Evolutionary conservation across 2,797 vertebrate genomes (phyloP), one percentile per base, ranked within the genome.

Genomic region (Myripristis murdjan): DNA sequence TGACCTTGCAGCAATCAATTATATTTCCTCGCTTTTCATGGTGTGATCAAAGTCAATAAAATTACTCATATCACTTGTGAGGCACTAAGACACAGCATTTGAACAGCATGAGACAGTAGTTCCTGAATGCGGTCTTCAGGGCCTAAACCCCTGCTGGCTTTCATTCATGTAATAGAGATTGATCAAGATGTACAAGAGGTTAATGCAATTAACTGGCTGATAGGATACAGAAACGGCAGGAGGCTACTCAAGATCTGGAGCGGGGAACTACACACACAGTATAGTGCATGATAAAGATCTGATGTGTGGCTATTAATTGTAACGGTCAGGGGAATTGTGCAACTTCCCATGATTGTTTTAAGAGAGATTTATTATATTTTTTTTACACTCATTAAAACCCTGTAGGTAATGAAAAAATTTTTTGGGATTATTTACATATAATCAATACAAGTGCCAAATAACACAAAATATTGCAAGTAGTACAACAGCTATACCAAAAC

Each of bases 81-180:
- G 7, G 16, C 51, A 28, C 5, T 28, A 28, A 72, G 11, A 4
- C 43, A 12, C 15, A 55, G 16, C 35, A 56, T 28, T 14, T 65
- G 47, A n/a, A 53, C 26, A 64, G 1, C 59, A 64, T 26, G 41
- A 23, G 58, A 15, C 6, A 22, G 35, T 46, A n/a, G 1, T 26
- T 57, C 31, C 7, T 11, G 15, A n/a, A 47, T 16, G n/a, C 37
- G 22, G 23, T 58, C 23, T 10, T 35, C 39, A 33, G 15, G 22
- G 31, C 16, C n/a, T n/a, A n/a, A n/a, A n/a, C n/a, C n/a, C n/a
- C 12, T 68, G 5, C 46, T 59, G 61, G 33, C 64, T 61, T 70
- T 43, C 54, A 75, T 58, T 54, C 24, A 37, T 67, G n/a, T 61
- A 57, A 65, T 55, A 6, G 33, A 9, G 33, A 35, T 7, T 7